A percentile compares a stretch with the other conserved stretches of the same genome.
Evolutionary conservation across 2,888 invertebrate species (phyloP).

Genomic region (Trissoscelio sp.): DNA sequence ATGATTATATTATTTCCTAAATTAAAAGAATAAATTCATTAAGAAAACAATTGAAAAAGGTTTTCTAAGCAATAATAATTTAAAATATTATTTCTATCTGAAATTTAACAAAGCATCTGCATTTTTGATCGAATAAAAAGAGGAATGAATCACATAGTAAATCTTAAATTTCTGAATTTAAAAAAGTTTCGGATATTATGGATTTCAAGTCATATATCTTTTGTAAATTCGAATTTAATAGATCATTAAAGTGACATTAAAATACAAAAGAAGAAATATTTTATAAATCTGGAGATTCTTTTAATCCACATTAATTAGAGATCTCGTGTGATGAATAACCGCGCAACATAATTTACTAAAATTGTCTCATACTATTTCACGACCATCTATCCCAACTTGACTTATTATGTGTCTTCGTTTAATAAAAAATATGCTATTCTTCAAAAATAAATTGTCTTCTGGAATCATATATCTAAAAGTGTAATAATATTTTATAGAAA

Average conservation of each 20-base stretch:
- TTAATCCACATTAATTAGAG: conserved; percentile 55
- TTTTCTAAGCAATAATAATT: too few species aligned
- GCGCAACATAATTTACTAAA: conserved; percentile 47
- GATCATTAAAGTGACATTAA: conserved; percentile 52
- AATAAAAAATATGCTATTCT: conserved; percentile 37
- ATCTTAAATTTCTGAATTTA: conserved; percentile 35
- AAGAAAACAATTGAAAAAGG: too few species aligned
- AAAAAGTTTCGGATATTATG: conserved; percentile 38
- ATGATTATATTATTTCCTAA: too few species aligned
- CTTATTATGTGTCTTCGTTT: conserved; percentile 47
- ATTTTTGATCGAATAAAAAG: conserved; percentile 18
- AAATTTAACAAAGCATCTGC: neutral
- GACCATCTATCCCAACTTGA: conserved; percentile 22
- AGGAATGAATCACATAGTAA: conserved; percentile 14
- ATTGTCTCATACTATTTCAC: conserved; percentile 46
- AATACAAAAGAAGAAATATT: conserved; percentile 43
- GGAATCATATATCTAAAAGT: conserved; percentile 23
- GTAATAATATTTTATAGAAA: conserved; percentile 37
- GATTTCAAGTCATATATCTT: conserved; percentile 37
- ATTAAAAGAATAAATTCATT: too few species aligned
- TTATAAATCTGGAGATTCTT: conserved; percentile 44
- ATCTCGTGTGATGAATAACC: conserved; percentile 51
- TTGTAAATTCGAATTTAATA: conserved; percentile 61
- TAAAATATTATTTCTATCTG: too few species aligned
- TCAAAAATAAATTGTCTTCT: conserved; percentile 35